phyloP scores from a whole-genome alignment of 2,797 vertebrate genomes.

The Heliangelus exortis region DNA sequence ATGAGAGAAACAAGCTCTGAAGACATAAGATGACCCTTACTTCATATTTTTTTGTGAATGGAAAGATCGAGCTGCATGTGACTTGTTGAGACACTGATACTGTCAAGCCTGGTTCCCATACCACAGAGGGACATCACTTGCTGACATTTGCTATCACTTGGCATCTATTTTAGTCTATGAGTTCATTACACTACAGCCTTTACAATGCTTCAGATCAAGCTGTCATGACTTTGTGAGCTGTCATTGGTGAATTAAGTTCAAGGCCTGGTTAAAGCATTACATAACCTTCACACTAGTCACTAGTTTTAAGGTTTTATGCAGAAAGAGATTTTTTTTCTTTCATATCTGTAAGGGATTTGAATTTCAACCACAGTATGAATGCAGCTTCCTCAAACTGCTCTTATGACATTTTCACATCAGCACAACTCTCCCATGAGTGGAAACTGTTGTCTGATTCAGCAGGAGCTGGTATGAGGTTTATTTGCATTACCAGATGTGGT shows the following conservation, averaged over 20 bases:
- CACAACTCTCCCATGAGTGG: neutral
- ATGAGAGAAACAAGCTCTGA: neutral
- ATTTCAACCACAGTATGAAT: neutral
- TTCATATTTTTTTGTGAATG: neutral
- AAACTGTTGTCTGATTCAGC: neutral
- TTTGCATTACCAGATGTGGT: neutral
- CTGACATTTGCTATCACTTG: constrained; percentile 19
- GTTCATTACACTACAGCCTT: neutral
- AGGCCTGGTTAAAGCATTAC: neutral
- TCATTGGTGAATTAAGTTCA: neutral
- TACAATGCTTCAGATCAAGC: neutral
- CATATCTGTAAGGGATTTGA: neutral
- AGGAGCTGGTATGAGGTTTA: neutral
- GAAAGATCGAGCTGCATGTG: neutral
- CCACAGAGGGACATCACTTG: neutral
- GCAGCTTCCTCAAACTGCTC: neutral
- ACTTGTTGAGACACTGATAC: neutral
- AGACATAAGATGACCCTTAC: neutral
- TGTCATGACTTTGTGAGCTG: neutral
- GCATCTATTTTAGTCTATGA: neutral
- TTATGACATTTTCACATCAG: neutral
- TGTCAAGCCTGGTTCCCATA: neutral
- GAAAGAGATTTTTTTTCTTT: neutral
- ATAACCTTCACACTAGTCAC: neutral
- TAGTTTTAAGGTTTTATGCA: neutral